These are phyloP conservation scores for Desoria tigrina DNA, from an alignment of 2,888 invertebrate genomes.

Conservation along the genomic window DNA sequence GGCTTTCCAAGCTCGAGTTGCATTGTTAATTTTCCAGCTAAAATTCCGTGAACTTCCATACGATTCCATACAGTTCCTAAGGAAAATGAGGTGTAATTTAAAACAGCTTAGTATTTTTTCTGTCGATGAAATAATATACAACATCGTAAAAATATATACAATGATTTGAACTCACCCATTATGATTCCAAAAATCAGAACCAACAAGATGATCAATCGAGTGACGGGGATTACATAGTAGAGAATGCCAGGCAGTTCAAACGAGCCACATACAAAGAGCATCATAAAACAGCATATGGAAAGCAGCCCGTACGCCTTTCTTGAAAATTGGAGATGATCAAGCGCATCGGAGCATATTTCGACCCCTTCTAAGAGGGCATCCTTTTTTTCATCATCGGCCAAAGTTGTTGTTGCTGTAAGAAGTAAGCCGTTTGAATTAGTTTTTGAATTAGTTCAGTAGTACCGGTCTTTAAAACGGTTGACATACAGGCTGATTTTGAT, in stretches of 20 bases:
- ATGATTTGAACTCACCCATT: constrained; percentile 58
- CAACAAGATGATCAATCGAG: constrained; percentile 40
- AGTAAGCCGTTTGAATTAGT: no score
- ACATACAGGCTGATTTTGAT: neutral
- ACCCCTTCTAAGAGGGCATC: constrained; percentile 63
- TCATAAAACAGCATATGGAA: constrained; percentile 38
- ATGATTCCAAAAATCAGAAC: constrained; percentile 57
- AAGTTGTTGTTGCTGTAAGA: neutral
- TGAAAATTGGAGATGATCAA: constrained; percentile 59
- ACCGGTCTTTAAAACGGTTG: no score
- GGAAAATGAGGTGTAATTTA: constrained; percentile 11
- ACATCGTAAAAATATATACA: neutral
- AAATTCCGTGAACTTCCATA: constrained; percentile 75
- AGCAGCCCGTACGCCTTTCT: constrained; percentile 49
- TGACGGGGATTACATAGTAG: constrained; percentile 36
- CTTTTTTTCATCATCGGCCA: constrained; percentile 23
- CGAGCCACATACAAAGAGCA: constrained; percentile 38
- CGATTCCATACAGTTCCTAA: constrained; percentile 82
- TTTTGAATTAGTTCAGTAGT: no score
- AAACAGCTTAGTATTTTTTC: no score
- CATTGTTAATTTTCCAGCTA: constrained; percentile 73
- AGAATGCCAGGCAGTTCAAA: constrained; percentile 36
- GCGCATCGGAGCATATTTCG: constrained; percentile 64
- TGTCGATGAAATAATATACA: neutral
- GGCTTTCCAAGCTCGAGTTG: constrained; percentile 59